A percentile compares a stretch with the other conserved stretches of the same genome.
phyloP scores from a whole-genome alignment of 23 tunicate species.

The Botrylloides violaceus region DNA sequence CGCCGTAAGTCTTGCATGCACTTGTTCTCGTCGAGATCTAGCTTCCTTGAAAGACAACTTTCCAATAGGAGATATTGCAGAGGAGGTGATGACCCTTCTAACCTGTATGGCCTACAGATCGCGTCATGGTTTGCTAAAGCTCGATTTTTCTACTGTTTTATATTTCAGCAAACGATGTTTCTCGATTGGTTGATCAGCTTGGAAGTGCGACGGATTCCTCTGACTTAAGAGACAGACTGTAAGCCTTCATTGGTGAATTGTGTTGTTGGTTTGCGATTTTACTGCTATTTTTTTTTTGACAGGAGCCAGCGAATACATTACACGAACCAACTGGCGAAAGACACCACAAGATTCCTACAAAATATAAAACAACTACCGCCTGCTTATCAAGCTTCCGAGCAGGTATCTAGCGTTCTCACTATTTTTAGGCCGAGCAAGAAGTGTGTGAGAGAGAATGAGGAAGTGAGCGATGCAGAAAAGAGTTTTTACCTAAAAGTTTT shows the following conservation, averaged over 20 bases:
- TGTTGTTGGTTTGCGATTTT: background rate
- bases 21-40: too few species aligned
- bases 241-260: conserved; percentile 14
- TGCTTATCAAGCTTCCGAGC: conserved; percentile 53
- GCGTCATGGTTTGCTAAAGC: too few species aligned
- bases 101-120: too few species aligned
- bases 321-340: conserved; percentile 85
- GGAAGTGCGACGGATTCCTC: conserved; percentile 67
- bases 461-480: background rate
- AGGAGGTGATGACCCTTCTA: too few species aligned
- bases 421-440: too few species aligned
- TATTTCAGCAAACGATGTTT: conserved; percentile 60
- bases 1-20: too few species aligned
- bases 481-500: too few species aligned
- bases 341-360: conserved; percentile 55
- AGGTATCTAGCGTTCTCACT: too few species aligned
- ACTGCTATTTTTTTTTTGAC: background rate
- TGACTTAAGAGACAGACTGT: conserved; percentile 78
- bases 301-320: conserved; percentile 78
- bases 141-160: too few species aligned
- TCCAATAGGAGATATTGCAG: too few species aligned
- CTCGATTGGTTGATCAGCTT: conserved; percentile 57
- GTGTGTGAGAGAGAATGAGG: too few species aligned
- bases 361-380: conserved; percentile 77
- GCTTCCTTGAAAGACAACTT: too few species aligned